These are phyloP conservation scores for Catostylus mosaicus DNA, from an alignment of 30 jellyfish, hydroid and myxozoan species.

Conservation along the genomic window DNA sequence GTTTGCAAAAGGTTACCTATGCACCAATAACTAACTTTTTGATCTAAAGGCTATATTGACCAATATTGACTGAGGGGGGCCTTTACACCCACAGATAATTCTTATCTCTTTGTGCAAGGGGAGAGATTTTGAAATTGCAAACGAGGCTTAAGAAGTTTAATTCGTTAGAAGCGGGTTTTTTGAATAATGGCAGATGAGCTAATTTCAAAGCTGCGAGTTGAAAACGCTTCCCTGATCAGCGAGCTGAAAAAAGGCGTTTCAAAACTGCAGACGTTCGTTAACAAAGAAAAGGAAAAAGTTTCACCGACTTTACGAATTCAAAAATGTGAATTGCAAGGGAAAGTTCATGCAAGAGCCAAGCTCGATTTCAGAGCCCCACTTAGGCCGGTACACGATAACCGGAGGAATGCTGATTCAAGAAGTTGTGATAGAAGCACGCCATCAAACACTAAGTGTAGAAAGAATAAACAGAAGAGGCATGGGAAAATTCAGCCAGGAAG, in stretches of 20 bases:
- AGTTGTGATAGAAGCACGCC: neutral
- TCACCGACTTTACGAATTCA: neutral
- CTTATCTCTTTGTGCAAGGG: too few species aligned
- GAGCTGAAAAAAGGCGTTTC: conserved; percentile 35
- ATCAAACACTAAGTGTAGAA: neutral
- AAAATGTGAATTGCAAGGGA: neutral
- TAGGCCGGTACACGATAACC: neutral
- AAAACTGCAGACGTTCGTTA: neutral
- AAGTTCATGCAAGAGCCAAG: neutral
- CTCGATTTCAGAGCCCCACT: neutral
- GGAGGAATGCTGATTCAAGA: neutral
- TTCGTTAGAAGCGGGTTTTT: neutral
- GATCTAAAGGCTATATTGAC: neutral
- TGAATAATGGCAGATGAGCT: conserved; percentile 44
- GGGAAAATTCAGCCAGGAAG: neutral
- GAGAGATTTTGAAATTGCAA: too few species aligned
- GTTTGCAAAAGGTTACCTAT: too few species aligned
- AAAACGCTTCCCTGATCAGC: conserved; percentile 18
- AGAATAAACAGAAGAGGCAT: neutral
- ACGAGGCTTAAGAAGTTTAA: too few species aligned
- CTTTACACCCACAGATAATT: neutral
- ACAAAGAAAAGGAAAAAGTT: conserved; percentile 1
- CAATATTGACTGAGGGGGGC: neutral
- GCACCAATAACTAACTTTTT: too few species aligned
- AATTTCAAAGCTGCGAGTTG: conserved; percentile 33